Evolutionary conservation across 2,888 invertebrate genomes (phyloP).

Genomic region (Drosophila nr. fundita): DNA sequence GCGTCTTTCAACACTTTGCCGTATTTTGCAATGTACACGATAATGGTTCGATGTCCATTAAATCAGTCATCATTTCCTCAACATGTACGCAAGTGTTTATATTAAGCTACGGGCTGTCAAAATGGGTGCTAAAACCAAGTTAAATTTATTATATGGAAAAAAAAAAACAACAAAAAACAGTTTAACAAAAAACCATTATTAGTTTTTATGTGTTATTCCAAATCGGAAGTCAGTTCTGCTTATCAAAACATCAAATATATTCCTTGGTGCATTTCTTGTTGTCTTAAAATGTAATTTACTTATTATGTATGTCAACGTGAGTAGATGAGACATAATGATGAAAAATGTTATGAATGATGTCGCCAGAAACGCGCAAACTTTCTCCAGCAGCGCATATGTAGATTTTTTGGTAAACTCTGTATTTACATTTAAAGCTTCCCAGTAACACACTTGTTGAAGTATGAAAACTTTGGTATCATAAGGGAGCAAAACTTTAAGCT

Average conservation of each 20-base stretch:
- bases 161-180: constrained; percentile 7
- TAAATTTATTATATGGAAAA: constrained; percentile 23
- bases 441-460: constrained; percentile 18
- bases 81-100: constrained; percentile 29
- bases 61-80: constrained; percentile 64
- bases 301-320: neutral
- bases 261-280: neutral
- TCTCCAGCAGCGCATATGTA: constrained; percentile 17
- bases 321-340: neutral
- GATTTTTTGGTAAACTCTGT: constrained; percentile 13
- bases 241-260: neutral
- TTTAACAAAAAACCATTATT: neutral
- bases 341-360: neutral
- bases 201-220: neutral
- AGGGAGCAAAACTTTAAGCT: constrained; percentile 35
- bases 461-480: constrained; percentile 27
- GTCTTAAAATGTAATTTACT: neutral
- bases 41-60: constrained; percentile 73
- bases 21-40: constrained; percentile 67
- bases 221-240: neutral
- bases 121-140: constrained; percentile 29
- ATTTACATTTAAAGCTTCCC: constrained; percentile 21
- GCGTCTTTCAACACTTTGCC: constrained; percentile 60
- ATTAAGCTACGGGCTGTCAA: constrained; percentile 25
- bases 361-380: constrained; percentile 18